phyloP scores from a whole-genome alignment of 2,113 vertebrate genomes.

The Alosa alosa region DNA sequence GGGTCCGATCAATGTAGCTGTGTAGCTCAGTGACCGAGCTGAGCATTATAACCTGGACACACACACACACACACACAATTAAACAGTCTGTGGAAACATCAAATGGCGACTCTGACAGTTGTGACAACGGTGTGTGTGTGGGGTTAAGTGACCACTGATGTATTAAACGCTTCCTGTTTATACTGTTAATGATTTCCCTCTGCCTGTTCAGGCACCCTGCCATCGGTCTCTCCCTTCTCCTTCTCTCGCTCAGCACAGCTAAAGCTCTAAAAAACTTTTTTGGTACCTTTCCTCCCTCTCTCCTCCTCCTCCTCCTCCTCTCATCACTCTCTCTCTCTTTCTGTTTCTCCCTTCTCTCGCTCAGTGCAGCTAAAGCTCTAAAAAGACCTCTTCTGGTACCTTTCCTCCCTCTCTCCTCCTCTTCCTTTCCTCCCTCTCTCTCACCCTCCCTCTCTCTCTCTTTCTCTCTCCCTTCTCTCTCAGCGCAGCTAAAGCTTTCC shows the following conservation, averaged over 20 bases:
- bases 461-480: not conserved
- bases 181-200: not conserved
- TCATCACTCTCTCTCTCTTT: not conserved
- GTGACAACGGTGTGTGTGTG: slow-evolving; percentile 14
- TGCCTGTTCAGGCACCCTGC: not conserved
- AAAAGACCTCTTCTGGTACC: too few species aligned
- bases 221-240: not conserved
- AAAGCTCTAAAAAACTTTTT: too few species aligned
- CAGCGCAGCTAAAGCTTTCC: not conserved
- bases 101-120: not conserved
- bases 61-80: slow-evolving; percentile 12
- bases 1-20: slow-evolving; percentile 87
- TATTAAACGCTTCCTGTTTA: not conserved
- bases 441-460: too few species aligned
- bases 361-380: not conserved
- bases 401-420: too few species aligned
- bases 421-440: too few species aligned
- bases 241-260: too few species aligned
- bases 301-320: too few species aligned
- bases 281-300: too few species aligned
- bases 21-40: slow-evolving; percentile 93
- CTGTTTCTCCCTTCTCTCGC: not conserved
- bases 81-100: not conserved
- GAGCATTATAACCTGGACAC: slow-evolving; percentile 92
- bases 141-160: not conserved